These are phyloP conservation scores for Alethe diademata DNA, from an alignment of 2,113 vertebrate species.

Conservation along the genomic window DNA sequence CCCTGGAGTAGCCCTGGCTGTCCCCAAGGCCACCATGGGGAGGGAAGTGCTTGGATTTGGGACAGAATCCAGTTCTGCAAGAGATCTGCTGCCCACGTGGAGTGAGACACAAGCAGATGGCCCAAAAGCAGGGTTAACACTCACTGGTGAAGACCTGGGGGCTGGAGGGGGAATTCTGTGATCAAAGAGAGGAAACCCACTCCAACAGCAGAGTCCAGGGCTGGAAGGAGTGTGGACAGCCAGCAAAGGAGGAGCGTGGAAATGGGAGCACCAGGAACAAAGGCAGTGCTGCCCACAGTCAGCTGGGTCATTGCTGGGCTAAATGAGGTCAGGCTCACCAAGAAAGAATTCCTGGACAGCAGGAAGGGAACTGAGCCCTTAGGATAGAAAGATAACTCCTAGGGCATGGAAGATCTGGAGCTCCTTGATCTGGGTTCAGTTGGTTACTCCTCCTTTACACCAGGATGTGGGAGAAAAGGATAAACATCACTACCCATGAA, in stretches of 20 bases:
- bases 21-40: fast-evolving
- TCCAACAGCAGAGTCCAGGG: not conserved
- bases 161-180: not conserved
- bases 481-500: not conserved
- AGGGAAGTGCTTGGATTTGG: not conserved
- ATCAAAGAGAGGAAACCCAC: not conserved
- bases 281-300: fast-evolving
- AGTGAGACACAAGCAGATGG: not conserved
- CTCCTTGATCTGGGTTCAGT: not conserved
- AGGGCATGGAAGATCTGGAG: not conserved
- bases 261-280: fast-evolving
- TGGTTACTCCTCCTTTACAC: not conserved
- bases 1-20: not conserved
- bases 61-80: not conserved
- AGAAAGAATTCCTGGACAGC: not conserved
- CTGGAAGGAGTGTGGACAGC: not conserved
- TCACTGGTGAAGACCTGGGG: not conserved
- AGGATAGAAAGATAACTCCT: not conserved
- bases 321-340: not conserved
- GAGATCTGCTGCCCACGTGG: fast-evolving
- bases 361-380: not conserved
- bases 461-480: not conserved
- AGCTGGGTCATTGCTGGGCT: not conserved
- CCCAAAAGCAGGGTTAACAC: not conserved
- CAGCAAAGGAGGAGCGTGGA: not conserved